phyloP scores from a whole-genome alignment of 2,888 invertebrate genomes.

The Leptinotarsa tumamoca region DNA sequence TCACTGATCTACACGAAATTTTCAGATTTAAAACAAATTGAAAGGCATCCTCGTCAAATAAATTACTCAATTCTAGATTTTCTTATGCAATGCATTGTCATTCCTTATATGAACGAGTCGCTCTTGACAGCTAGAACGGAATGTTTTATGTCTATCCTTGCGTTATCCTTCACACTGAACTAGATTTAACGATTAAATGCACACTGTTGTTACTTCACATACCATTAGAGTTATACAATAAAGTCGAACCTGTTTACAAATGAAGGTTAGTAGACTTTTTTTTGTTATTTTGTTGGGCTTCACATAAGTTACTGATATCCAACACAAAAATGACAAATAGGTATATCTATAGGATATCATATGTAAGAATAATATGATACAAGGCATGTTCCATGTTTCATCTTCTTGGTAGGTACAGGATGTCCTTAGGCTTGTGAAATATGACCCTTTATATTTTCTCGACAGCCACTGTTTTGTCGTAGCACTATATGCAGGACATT shows the following conservation, averaged over 20 bases:
- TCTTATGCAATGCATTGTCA: background rate
- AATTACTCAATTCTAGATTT: background rate
- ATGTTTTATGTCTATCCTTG: slow-evolving; percentile 10
- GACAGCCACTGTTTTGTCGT: no score
- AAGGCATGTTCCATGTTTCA: no score
- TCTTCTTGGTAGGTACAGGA: no score
- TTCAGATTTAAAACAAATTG: no score
- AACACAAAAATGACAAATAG: no score
- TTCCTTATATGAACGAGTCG: background rate
- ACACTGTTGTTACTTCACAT: slow-evolving; percentile 2
- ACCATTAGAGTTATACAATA: slow-evolving; percentile 10
- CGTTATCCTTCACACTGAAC: slow-evolving; percentile 15
- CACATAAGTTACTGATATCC: no score
- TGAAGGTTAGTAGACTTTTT: background rate
- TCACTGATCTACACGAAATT: no score
- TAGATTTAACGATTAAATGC: slow-evolving; percentile 8
- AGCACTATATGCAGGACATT: no score
- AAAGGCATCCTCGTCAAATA: background rate
- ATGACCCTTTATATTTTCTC: no score
- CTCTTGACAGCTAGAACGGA: slow-evolving; percentile 7
- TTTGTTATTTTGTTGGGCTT: background rate
- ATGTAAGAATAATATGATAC: no score
- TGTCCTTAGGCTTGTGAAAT: no score
- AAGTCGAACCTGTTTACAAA: background rate
- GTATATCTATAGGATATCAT: no score